Conservation (phyloP, 2,113 vertebrate species). For the Circaetus cinerascens region DNA sequence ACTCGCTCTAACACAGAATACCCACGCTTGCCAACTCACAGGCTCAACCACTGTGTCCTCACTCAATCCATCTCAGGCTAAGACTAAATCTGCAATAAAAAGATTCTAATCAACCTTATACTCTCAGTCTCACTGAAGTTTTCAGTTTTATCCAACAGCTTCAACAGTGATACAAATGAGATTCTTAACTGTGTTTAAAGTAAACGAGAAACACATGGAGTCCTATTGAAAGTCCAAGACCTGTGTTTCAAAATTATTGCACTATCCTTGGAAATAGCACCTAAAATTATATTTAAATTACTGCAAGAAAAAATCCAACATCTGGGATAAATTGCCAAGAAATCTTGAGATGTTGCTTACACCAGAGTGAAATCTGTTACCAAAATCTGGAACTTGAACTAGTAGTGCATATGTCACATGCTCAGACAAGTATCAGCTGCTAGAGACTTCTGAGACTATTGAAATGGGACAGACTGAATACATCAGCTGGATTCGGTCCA, state of each 20-base stretch:
- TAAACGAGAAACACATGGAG: background rate
- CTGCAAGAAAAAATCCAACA: background rate
- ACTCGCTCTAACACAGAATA: background rate
- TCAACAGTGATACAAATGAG: background rate
- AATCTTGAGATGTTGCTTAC: background rate
- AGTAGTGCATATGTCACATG: background rate
- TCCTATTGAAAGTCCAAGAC: background rate
- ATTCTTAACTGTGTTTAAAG: background rate
- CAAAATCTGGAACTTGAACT: background rate
- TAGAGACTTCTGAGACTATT: background rate
- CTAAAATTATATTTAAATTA: background rate
- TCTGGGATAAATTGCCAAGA: background rate
- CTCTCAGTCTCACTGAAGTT: background rate
- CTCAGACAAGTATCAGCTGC: background rate
- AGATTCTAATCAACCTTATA: background rate
- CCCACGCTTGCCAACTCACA: background rate
- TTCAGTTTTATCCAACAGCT: background rate
- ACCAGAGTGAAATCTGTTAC: background rate
- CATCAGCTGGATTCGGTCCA: slow-evolving; percentile 5
- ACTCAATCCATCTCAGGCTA: background rate
- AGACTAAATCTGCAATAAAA: background rate
- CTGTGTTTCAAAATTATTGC: background rate
- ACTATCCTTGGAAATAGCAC: background rate
- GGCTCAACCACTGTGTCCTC: background rate
- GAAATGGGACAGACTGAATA: slow-evolving; percentile 1